Conservation (phyloP, 2,888 invertebrate genomes). For the Spodoptera littoralis region DNA sequence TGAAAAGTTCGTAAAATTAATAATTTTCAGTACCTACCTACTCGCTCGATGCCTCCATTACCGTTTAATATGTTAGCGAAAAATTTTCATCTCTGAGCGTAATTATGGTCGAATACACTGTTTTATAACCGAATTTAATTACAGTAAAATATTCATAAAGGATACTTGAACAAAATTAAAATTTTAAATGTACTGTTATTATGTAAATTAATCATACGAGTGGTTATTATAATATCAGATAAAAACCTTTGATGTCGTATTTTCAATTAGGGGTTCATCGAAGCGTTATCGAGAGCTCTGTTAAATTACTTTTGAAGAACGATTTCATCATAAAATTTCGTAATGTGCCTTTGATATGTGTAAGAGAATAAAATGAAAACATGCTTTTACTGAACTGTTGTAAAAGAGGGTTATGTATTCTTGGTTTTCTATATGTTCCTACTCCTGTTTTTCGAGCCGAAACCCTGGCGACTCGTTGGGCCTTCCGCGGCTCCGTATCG, state of each 20-base stretch:
- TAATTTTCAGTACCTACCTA: too few species aligned
- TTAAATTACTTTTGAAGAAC: too few species aligned
- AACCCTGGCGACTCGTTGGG: too few species aligned
- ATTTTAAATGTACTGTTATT: slow-evolving; percentile 39
- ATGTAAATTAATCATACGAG: slow-evolving; percentile 33
- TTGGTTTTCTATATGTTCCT: too few species aligned
- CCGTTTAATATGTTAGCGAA: slow-evolving; percentile 21
- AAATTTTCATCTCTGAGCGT: slow-evolving; percentile 19
- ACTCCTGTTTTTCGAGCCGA: too few species aligned
- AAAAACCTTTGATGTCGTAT: slow-evolving; percentile 37
- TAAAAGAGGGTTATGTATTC: too few species aligned
- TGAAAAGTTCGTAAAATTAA: too few species aligned
- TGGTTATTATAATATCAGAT: slow-evolving; percentile 32
- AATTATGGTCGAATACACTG: slow-evolving; percentile 28
- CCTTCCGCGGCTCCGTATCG: too few species aligned
- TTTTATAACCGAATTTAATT: slow-evolving; percentile 32
- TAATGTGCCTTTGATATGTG: too few species aligned
- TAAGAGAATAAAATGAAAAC: too few species aligned
- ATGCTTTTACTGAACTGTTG: too few species aligned
- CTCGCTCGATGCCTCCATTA: slow-evolving; percentile 7
- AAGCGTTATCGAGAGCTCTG: background rate
- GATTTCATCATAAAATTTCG: too few species aligned
- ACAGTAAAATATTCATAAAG: slow-evolving; percentile 40
- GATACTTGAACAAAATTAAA: slow-evolving; percentile 39
- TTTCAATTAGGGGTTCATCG: slow-evolving; percentile 28